Conservation (phyloP, 2,113 vertebrate genomes). For the Pristiophorus japonicus region DNA sequence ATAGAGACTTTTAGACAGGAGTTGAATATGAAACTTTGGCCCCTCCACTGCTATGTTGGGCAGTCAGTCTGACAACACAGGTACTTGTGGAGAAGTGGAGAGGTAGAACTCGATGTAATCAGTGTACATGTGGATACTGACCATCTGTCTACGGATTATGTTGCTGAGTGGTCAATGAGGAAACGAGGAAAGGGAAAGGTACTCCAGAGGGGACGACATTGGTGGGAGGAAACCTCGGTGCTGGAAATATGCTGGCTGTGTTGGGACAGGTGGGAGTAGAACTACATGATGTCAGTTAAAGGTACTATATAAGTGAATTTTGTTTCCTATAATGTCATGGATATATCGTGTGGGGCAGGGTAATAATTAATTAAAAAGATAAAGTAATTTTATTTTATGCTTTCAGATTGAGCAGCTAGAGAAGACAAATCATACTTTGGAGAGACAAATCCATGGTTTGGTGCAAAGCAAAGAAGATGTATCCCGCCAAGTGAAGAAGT, state of each 20-base stretch:
- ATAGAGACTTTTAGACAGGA: too few relatives aligned
- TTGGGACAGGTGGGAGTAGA: neutral
- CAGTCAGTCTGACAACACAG: too few relatives aligned
- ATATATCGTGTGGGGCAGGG: neutral
- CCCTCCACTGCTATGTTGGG: too few relatives aligned
- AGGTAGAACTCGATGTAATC: neutral
- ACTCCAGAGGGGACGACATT: neutral
- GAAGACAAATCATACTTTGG: constrained; percentile 53
- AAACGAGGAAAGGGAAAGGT: neutral
- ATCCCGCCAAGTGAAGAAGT: constrained; percentile 50
- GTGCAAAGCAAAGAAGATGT: constrained; percentile 51
- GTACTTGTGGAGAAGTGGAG: too few relatives aligned
- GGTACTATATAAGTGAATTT: neutral
- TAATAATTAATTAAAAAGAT: neutral
- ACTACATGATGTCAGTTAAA: neutral
- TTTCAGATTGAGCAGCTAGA: constrained; percentile 56
- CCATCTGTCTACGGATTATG: neutral
- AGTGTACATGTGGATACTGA: neutral
- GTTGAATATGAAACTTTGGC: too few relatives aligned
- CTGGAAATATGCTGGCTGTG: neutral
- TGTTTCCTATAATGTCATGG: neutral
- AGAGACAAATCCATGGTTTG: constrained; percentile 53
- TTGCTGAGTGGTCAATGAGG: neutral
- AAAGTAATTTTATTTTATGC: constrained; percentile 43
- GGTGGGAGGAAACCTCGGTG: neutral